These are phyloP conservation scores for Melinaea marsaeus DNA, from an alignment of 2,888 invertebrate species.

Conservation along the genomic window DNA sequence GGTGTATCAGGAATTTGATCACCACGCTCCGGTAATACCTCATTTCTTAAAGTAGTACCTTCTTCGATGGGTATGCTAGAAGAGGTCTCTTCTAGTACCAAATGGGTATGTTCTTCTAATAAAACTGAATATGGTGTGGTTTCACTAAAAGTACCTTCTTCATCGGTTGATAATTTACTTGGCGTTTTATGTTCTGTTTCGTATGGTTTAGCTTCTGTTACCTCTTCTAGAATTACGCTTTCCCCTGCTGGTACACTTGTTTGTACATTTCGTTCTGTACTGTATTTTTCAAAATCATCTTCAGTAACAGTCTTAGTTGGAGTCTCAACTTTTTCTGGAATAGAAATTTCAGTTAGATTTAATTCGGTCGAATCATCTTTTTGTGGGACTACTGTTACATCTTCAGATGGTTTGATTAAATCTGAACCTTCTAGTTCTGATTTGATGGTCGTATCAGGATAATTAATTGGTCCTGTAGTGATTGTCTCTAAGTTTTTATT, in stretches of 20 bases:
- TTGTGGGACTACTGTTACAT: neutral
- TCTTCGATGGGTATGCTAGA: slow-evolving; percentile 33
- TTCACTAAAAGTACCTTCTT: slow-evolving; percentile 28
- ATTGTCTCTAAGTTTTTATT: slow-evolving; percentile 20
- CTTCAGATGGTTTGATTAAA: slow-evolving; percentile 1
- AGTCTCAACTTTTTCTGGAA: slow-evolving; percentile 8
- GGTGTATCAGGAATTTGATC: slow-evolving; percentile 33
- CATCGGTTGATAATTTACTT: slow-evolving; percentile 24
- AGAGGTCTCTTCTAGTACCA: slow-evolving; percentile 39
- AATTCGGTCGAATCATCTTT: neutral
- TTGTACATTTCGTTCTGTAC: slow-evolving; percentile 1
- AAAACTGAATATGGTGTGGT: slow-evolving; percentile 55
- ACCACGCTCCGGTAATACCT: slow-evolving; percentile 34
- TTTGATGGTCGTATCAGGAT: neutral
- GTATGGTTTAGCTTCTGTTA: slow-evolving; percentile 17
- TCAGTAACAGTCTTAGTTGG: neutral
- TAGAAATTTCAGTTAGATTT: neutral
- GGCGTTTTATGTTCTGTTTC: slow-evolving; percentile 13
- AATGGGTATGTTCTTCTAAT: slow-evolving; percentile 58
- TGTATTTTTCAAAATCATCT: neutral
- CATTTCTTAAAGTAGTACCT: slow-evolving; percentile 28
- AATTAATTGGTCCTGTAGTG: slow-evolving; percentile 3
- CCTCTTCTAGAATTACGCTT: slow-evolving; percentile 16
- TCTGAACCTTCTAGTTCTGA: neutral
- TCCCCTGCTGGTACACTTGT: slow-evolving; percentile 9